Evolutionary conservation across 2,797 vertebrate genomes (phyloP), one percentile per base, ranked within the genome.

Genomic region (Eidolon dupreanum): DNA sequence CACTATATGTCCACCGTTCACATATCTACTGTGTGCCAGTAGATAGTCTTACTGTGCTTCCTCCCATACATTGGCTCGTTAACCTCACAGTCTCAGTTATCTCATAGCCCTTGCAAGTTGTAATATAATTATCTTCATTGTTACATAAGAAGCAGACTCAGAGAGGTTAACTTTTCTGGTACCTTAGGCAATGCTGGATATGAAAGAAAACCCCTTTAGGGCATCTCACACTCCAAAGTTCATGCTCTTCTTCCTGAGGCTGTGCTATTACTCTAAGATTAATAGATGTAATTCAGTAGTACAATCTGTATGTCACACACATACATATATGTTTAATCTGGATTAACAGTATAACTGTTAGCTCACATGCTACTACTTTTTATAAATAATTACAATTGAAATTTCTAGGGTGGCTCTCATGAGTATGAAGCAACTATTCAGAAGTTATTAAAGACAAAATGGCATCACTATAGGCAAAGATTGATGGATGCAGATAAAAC

Each of bases 281-380:
- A 74, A 79, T 63, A 83, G n/a, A 26, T 59, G 10, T 51, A 51
- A 43, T 84, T 90, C 55, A 78, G 31, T 86, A 51, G 28, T 78
- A 2, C 17, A 51, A 3, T 83, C 55, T 83, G 78, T 94, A 33
- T 55, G 26, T 41, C 36, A 74, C 28, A 91, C 17, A 51, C 38
- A 16, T 16, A 86, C n/a, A 19, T 20, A 65, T 65, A 15, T 68
- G n/a, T 38, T 43, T 65, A 74, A 73, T 73, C 46, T 31, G 28
- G 41, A n/a, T 59, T 90, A 31, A 46, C 11, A 86, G 38, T 74
- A 66, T 79, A 85, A 36, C 10, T 22, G 0, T 61, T 68, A 85
- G 31, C 22, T 65, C 33, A 53, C 33, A 61, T 46, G 55, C 33
- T 89, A 41, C 33, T 79, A n/a, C 49, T 86, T 93, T 77, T 84